Base-by-base conservation (phyloP, 2,113 vertebrate genomes). In the Leptodactylus fuscus region DNA sequence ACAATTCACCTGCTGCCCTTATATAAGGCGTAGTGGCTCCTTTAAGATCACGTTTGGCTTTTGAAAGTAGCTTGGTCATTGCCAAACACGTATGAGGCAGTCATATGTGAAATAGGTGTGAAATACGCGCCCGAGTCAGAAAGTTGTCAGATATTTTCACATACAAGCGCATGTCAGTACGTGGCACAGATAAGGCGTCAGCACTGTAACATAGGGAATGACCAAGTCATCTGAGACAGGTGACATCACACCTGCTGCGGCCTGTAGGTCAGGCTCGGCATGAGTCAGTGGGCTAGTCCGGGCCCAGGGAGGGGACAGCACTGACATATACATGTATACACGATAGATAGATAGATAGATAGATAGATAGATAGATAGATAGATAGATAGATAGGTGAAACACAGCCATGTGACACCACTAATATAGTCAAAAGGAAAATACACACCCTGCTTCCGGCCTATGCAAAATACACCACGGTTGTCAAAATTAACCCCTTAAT, bases 221-320 rank as follows among this genome's bases (percentile, higher is more conserved):
- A 24, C 11, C 73, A 71, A 58, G 44, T 44, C 51, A 55, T 29
- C 55, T 4, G 48, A 51, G 74, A 20, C 74, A 51, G 46, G 74
- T 79, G 76, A 79, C 76, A 60, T 79, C 76, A 79, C 76, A 79
- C 75, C 75, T 77, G 75, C 48, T 34, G 48, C 48, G 51, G 51
- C 76, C 67, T 55, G 3, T 22, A 53, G 48, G 49, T 13, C 65
- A 36, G 20, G 11, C 27, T 24, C 49, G n/a, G 5, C 38, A 34
- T 75, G 75, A 70, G 32, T 79, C 60, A 71, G 46, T 29, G 7
- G 20, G 29, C 20, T 18, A 18, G 49, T 2, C 48, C 81, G 55
- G 20, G 20, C 65, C 55, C 34, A 38, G 29, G 82, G 76, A 67
- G 74, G 65, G 34, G 20, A n/a, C 75, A 5, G 12, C 1, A 67